Conservation (phyloP, 2,797 vertebrate species). For the Hybognathus amarus region DNA sequence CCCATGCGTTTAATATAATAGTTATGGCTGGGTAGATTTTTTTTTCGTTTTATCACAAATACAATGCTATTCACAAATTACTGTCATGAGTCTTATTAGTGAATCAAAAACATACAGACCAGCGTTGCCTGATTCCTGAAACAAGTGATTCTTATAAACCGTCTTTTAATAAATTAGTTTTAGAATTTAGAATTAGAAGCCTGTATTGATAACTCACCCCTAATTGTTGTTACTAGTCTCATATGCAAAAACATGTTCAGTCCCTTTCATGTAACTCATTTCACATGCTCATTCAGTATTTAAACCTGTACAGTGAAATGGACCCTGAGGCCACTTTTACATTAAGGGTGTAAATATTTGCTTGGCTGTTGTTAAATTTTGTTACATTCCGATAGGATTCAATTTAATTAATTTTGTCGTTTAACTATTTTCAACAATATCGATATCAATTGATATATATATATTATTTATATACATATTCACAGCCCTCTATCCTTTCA, state of each 20-base stretch:
- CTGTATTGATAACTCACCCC: neutral
- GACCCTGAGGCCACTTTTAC: neutral
- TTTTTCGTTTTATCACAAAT: neutral
- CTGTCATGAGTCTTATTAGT: neutral
- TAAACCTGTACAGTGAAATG: constrained; percentile 43
- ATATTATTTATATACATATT: neutral
- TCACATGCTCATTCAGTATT: constrained; percentile 49
- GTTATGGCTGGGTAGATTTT: neutral
- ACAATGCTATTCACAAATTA: neutral
- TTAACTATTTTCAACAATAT: neutral
- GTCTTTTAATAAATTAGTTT: neutral
- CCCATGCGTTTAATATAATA: neutral
- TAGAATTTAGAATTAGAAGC: neutral
- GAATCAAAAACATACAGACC: neutral
- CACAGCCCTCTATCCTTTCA: neutral
- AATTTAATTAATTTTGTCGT: neutral
- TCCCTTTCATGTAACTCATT: constrained; percentile 32
- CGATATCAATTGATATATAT: neutral
- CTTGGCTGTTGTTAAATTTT: neutral
- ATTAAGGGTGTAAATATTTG: neutral
- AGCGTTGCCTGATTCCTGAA: neutral
- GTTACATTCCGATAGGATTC: neutral
- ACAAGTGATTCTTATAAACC: neutral
- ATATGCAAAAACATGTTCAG: constrained; percentile 13
- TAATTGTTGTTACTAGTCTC: neutral